Conservation (phyloP, 2,888 invertebrate genomes). For the Pterostichus madidus region DNA sequence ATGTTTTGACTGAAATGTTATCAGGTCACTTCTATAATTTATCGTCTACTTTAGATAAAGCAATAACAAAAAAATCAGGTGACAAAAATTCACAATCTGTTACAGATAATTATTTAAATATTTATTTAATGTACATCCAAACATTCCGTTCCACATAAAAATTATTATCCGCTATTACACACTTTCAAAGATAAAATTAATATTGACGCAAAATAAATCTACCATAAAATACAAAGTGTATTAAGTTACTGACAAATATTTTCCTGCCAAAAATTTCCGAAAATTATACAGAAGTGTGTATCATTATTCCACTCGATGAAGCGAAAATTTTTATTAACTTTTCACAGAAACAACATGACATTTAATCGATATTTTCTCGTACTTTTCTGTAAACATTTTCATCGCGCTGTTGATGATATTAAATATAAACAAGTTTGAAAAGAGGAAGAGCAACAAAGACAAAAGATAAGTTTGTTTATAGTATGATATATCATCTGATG, state of each 20-base stretch:
- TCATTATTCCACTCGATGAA: conserved; percentile 15
- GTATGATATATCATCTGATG: conserved; percentile 7
- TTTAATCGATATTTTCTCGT: conserved; percentile 18
- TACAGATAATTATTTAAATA: neutral
- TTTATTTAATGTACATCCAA: neutral
- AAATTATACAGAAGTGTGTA: neutral
- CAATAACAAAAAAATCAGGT: conserved; percentile 33
- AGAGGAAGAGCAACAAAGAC: neutral
- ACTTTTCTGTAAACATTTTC: neutral
- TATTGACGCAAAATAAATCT: neutral
- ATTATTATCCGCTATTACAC: conserved; percentile 2
- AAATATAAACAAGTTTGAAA: neutral
- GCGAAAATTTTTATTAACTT: conserved; percentile 33
- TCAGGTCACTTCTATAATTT: conserved; percentile 17
- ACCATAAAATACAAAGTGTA: neutral
- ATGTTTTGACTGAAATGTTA: conserved; percentile 41
- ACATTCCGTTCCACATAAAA: neutral
- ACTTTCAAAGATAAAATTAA: too few species aligned
- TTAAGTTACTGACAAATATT: conserved; percentile 2
- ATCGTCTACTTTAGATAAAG: conserved; percentile 7
- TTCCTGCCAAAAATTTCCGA: neutral
- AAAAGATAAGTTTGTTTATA: neutral
- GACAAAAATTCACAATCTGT: conserved; percentile 25
- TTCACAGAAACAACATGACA: conserved; percentile 18
- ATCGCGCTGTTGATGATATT: neutral